phyloP scores from a whole-genome alignment of 2,797 vertebrate species.

The Silurus aristotelis region DNA sequence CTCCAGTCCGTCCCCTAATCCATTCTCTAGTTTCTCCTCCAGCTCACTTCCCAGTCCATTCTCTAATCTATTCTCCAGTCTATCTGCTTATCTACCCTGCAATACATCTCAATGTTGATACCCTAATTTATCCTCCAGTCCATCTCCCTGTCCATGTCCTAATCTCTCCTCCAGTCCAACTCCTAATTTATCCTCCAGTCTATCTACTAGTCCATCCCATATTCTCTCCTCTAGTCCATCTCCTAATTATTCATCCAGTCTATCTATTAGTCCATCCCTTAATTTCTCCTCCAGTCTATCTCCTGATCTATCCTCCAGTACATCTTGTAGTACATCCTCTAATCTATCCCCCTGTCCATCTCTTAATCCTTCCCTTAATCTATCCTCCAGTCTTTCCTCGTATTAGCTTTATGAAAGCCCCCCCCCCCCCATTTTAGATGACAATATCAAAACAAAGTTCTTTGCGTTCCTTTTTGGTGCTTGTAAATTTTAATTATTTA shows the following conservation, averaged over 20 bases:
- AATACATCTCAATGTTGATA: too few relatives aligned
- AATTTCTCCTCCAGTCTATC: neutral
- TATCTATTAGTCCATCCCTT: neutral
- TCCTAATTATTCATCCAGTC: neutral
- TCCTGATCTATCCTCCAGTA: neutral
- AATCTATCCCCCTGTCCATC: neutral
- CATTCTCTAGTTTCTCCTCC: neutral
- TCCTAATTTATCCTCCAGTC: neutral
- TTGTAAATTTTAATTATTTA: neutral
- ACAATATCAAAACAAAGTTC: neutral
- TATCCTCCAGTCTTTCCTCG: neutral
- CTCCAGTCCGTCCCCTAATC: neutral
- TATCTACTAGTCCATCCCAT: neutral
- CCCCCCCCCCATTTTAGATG: too few relatives aligned
- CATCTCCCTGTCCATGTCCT: neutral
- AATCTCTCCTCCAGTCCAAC: neutral
- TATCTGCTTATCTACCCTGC: neutral
- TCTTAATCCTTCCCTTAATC: neutral
- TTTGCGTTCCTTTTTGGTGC: neutral
- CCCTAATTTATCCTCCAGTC: neutral
- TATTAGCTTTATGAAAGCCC: too few relatives aligned
- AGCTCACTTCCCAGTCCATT: neutral
- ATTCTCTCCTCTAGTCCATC: neutral
- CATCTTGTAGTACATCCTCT: neutral
- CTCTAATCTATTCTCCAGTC: neutral